Evolutionary conservation across 2,888 invertebrate genomes (phyloP).

Genomic region (Chelonus formosanus): DNA sequence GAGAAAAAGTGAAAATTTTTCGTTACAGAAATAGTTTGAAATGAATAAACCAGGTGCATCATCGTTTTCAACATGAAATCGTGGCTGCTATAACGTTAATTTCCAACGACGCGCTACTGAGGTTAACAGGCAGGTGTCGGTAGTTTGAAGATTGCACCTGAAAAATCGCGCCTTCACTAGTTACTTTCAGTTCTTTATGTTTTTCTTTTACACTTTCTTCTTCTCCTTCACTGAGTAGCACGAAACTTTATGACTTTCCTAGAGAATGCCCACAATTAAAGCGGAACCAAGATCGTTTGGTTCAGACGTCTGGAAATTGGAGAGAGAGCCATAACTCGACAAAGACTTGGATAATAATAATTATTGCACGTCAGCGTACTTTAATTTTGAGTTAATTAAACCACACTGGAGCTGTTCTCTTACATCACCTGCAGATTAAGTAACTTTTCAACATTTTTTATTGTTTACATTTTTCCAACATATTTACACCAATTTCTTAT

Average conservation of each 20-base stretch:
- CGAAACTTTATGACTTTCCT: slow-evolving; percentile 44
- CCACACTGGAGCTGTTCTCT: slow-evolving; percentile 36
- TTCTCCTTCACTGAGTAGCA: slow-evolving; percentile 19
- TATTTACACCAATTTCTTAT: not conserved
- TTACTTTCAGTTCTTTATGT: slow-evolving; percentile 26
- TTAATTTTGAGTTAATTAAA: slow-evolving; percentile 57
- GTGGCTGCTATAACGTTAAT: slow-evolving; percentile 30
- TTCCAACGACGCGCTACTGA: slow-evolving; percentile 30
- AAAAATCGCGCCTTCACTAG: slow-evolving; percentile 30
- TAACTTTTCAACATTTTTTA: slow-evolving; percentile 14
- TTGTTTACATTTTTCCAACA: not conserved
- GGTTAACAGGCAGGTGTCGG: slow-evolving; percentile 34
- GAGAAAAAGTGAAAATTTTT: too few species aligned
- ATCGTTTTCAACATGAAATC: slow-evolving; percentile 39
- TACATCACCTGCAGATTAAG: slow-evolving; percentile 42
- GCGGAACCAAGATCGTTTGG: slow-evolving; percentile 41
- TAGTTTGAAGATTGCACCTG: slow-evolving; percentile 28
- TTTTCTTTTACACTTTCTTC: slow-evolving; percentile 13
- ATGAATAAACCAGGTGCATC: slow-evolving; percentile 38
- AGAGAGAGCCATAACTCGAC: slow-evolving; percentile 36
- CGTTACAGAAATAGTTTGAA: not conserved
- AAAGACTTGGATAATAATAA: slow-evolving; percentile 47
- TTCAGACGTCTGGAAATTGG: slow-evolving; percentile 32
- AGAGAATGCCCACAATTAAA: slow-evolving; percentile 36
- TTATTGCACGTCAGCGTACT: slow-evolving; percentile 60